Conservation (phyloP, 2,113 vertebrate species). For the Ciconia boyciana region DNA sequence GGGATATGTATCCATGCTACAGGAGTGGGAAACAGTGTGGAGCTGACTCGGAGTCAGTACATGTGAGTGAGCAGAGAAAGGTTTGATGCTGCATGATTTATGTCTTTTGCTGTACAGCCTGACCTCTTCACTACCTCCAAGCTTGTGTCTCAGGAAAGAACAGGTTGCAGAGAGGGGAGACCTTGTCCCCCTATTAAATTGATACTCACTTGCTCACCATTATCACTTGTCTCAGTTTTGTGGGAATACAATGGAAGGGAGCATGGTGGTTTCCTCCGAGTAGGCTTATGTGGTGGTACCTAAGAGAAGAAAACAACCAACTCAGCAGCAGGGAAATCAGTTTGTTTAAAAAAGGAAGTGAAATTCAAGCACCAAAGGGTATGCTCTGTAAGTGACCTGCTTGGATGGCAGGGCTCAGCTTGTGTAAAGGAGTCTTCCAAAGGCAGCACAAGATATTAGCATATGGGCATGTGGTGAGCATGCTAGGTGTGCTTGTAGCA, state of each 20-base stretch:
- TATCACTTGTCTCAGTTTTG: conserved; percentile 71
- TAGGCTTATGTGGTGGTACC: conserved; percentile 71
- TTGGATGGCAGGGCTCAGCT: neutral
- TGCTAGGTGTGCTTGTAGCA: neutral
- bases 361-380: conserved; percentile 28
- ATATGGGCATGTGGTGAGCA: neutral
- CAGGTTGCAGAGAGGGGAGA: neutral
- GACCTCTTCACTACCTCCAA: neutral
- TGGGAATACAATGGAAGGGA: conserved; percentile 73
- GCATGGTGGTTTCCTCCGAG: conserved; percentile 79
- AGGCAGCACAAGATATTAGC: neutral
- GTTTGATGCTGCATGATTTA: neutral
- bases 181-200: neutral
- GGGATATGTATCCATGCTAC: neutral
- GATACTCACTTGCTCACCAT: conserved; percentile 77
- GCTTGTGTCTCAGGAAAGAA: neutral
- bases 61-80: neutral
- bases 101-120: neutral
- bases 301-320: conserved; percentile 62
- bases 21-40: neutral
- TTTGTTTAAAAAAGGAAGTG: neutral
- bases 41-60: neutral
- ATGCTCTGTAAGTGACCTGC: neutral
- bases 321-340: neutral
- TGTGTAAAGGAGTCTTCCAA: neutral